Percentiles rank a stretch among this genome's conserved stretches.
Conservation (phyloP, 1,140 invertebrate genomes). For the Saccostrea cuccullata region DNA sequence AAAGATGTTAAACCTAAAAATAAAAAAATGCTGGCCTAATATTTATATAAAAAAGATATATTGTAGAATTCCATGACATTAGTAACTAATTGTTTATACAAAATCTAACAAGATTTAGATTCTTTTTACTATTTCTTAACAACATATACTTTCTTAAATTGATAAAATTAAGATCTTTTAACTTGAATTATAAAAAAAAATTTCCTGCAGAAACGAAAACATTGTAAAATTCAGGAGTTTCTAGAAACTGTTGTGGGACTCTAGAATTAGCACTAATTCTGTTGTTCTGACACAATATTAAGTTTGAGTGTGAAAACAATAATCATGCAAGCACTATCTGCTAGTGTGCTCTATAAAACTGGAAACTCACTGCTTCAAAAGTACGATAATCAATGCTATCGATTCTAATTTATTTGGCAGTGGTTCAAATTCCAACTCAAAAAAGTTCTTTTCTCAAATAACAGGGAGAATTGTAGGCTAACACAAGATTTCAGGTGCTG, state of each 20-base stretch:
- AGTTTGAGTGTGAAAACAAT: neutral
- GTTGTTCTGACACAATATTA: neutral
- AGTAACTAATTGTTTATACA: neutral
- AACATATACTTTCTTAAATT: neutral
- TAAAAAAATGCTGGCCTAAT: no score
- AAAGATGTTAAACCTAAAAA: no score
- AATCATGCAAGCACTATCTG: neutral
- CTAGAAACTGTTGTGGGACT: neutral
- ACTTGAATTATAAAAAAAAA: no score
- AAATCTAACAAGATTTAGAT: no score
- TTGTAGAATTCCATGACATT: neutral
- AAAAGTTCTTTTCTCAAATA: neutral
- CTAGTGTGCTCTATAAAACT: neutral
- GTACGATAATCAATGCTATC: neutral
- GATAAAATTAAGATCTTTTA: no score
- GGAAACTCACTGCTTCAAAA: no score
- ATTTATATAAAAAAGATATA: no score
- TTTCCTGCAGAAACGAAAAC: no score
- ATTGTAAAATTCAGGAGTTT: constrained; percentile 26
- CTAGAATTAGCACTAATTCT: neutral
- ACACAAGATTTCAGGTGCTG: constrained; percentile 7
- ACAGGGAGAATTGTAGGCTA: neutral
- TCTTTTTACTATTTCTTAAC: neutral
- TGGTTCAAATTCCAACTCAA: neutral
- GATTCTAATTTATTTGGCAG: neutral